These are phyloP conservation scores for Lipotes vexillifer DNA, from an alignment of 2,113 vertebrate genomes.

Conservation along the genomic window DNA sequence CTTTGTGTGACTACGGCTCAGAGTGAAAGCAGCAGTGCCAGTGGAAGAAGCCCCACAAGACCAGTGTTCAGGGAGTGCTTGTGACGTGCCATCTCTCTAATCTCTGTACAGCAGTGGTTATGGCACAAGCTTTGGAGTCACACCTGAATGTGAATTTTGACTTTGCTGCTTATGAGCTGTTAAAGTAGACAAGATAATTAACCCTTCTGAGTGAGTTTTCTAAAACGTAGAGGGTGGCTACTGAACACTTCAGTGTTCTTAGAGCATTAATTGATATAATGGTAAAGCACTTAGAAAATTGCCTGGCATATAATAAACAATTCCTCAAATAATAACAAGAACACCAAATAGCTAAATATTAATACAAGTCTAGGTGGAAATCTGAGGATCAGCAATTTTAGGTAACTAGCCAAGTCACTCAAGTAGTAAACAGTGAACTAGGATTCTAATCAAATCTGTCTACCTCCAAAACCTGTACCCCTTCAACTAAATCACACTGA, in stretches of 20 bases:
- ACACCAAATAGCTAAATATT: background rate
- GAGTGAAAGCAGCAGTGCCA: accelerated
- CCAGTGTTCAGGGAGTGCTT: background rate
- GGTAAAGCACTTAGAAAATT: background rate
- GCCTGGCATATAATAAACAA: background rate
- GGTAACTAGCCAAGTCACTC: background rate
- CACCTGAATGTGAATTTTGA: background rate
- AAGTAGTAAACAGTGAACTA: too few species aligned
- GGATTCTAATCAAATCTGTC: background rate
- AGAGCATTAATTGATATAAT: background rate
- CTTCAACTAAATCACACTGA: background rate
- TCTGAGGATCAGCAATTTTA: background rate
- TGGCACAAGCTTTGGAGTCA: background rate
- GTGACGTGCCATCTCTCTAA: background rate
- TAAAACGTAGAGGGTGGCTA: background rate
- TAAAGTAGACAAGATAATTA: background rate
- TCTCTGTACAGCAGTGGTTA: accelerated
- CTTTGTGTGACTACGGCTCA: accelerated
- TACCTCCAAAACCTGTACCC: background rate
- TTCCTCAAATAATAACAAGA: background rate
- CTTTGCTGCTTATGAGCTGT: background rate
- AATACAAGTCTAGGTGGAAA: background rate
- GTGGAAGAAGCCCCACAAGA: background rate
- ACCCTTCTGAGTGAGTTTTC: background rate
- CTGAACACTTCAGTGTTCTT: background rate